Evolutionary conservation across 2,113 vertebrate genomes (phyloP).

Genomic region (Morone chrysops): DNA sequence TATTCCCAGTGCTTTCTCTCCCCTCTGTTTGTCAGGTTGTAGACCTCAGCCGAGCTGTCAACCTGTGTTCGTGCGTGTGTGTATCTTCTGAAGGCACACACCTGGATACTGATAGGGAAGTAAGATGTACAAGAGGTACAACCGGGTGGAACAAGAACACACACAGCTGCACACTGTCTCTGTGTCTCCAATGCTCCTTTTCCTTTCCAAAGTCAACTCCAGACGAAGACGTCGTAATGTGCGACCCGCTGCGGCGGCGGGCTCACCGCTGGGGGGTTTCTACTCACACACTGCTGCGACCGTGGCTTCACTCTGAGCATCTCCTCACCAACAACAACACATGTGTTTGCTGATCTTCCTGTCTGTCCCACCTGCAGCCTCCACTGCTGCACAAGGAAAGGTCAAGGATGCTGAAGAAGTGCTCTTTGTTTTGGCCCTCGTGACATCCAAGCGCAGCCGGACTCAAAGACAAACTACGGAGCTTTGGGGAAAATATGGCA

Average conservation of each 20-base stretch:
- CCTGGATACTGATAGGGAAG: constrained; percentile 42
- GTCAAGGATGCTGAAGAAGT: constrained; percentile 45
- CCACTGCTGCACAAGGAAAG: constrained; percentile 32
- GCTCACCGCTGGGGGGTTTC: constrained; percentile 36
- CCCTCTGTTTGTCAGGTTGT: constrained; percentile 12
- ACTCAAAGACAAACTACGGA: constrained; percentile 46
- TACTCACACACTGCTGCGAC: constrained; percentile 45
- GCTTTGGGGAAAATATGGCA: constrained; percentile 49
- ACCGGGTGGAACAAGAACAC: constrained; percentile 6
- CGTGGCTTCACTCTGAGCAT: constrained; percentile 22
- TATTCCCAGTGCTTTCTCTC: constrained; percentile 32
- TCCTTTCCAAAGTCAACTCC: constrained; percentile 69
- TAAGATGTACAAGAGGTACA: constrained; percentile 31
- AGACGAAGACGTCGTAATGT: not conserved
- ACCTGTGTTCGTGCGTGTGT: constrained; percentile 20
- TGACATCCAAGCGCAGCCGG: constrained; percentile 57
- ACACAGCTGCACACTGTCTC: constrained; percentile 59
- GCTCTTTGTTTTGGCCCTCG: constrained; percentile 43
- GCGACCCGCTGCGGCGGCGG: constrained; percentile 29
- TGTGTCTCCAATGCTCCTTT: not conserved
- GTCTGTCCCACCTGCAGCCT: constrained; percentile 67
- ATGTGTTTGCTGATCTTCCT: constrained; percentile 62
- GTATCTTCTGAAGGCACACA: constrained; percentile 25
- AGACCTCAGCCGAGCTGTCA: constrained; percentile 4
- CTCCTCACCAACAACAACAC: constrained; percentile 36